Conservation (phyloP, 2,797 vertebrate species). For the Cirrhinus mrigala region DNA sequence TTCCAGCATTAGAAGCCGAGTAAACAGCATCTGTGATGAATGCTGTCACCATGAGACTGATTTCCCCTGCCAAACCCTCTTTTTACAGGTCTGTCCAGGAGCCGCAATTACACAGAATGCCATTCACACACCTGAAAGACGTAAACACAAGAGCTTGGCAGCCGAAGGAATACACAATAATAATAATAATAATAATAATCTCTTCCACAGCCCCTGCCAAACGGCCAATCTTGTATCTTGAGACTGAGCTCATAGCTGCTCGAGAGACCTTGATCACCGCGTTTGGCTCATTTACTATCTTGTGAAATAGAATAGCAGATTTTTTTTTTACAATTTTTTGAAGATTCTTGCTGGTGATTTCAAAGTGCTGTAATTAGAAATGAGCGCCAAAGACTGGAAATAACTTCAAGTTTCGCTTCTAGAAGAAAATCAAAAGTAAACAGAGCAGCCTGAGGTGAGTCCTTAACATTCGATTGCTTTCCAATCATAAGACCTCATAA, state of each 20-base stretch:
- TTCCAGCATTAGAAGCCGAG: slow-evolving; percentile 46
- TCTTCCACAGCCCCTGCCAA: slow-evolving; percentile 39
- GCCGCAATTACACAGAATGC: slow-evolving; percentile 57
- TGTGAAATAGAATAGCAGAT: slow-evolving; percentile 22
- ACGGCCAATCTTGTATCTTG: slow-evolving; percentile 36
- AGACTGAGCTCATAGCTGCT: slow-evolving; percentile 43
- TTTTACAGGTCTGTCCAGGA: slow-evolving; percentile 43
- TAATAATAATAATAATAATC: slow-evolving; percentile 54
- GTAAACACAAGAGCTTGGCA: slow-evolving; percentile 47
- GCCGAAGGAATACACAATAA: slow-evolving; percentile 37
- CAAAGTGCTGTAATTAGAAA: slow-evolving; percentile 37
- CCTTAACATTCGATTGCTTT: slow-evolving; percentile 1
- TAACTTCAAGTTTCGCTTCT: neutral
- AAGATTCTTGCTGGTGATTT: slow-evolving; percentile 30
- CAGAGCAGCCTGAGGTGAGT: neutral
- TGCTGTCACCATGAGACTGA: slow-evolving; percentile 42
- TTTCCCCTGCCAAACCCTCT: slow-evolving; percentile 42
- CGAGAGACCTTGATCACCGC: slow-evolving; percentile 45
- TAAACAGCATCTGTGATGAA: slow-evolving; percentile 54
- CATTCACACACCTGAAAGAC: slow-evolving; percentile 57
- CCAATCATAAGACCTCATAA: slow-evolving; percentile 41
- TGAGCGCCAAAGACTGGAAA: neutral
- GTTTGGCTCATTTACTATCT: slow-evolving; percentile 15
- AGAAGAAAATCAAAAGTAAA: slow-evolving; percentile 13
- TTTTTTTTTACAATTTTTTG: neutral